Evolutionary conservation across 2,888 invertebrate species (phyloP), one percentile per base, ranked within the genome.

Genomic region (Andrena praecox): DNA sequence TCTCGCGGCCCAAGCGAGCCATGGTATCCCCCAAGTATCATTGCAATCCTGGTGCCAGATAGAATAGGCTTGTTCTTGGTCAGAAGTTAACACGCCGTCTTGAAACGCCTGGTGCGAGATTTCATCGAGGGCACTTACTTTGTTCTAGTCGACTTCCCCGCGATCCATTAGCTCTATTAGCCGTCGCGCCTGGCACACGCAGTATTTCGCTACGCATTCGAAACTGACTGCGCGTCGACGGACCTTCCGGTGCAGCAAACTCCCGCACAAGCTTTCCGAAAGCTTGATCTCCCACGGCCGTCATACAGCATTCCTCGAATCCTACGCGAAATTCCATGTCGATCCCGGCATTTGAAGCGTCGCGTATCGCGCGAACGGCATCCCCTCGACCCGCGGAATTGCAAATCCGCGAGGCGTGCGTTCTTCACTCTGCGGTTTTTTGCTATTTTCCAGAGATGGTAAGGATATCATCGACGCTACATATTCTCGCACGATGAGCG

Each of bases 321-420:
- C 24, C 33, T 7, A 16, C n/a, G 33, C n/a, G 31, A 76, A 76
- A 76, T 76, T 76, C 71, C 42, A 7, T 62, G 52, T 42, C 60
- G 24, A 62, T 42, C 24, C 2, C 59, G 31, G 24, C 24, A 63
- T 60, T 24, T 62, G 52, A 52, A 48, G 35, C 48, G 31, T 10
- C 48, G 31, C 33, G 33, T 62, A 54, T 63, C 54, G 20, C 27
- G 42, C 29, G 33, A 69, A 29, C 35, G 59, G 42, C 62, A 10
- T 54, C 63, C 8, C 33, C 60, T 54, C 27, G 50, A 52, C 70
- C 50, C 42, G 62, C 42, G 35, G 63, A 42, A 62, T 76, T 76
- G 42, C 6, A 71, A 63, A 42, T 16, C 8, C 16, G 31, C 31
- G 20, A 33, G 24, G 10, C 56, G 8, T 1, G 10, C 56, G 56